Evolutionary conservation across 2,888 invertebrate genomes (phyloP).

Genomic region (Sinotaia quadrata): DNA sequence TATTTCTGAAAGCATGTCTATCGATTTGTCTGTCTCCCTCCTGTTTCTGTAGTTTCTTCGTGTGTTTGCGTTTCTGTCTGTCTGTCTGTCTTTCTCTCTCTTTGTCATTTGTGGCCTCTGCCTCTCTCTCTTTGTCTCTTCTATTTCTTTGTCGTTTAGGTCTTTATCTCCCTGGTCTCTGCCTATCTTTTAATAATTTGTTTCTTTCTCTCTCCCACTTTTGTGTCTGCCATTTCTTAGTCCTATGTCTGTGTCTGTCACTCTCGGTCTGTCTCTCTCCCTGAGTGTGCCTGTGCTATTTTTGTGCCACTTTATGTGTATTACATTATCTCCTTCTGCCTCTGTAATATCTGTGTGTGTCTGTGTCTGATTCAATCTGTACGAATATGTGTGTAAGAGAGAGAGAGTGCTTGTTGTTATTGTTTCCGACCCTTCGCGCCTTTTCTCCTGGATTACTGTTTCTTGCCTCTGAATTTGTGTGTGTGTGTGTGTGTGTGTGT

Average conservation of each 20-base stretch:
- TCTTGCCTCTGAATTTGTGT: background rate
- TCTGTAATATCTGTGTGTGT: no score
- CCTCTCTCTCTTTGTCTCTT: background rate
- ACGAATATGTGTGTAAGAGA: conserved; percentile 1
- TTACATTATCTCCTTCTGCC: no score
- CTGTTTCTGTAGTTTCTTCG: no score
- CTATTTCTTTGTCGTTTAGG: background rate
- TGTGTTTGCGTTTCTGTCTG: background rate
- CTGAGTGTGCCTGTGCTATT: background rate
- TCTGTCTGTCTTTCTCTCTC: background rate
- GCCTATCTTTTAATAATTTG: background rate
- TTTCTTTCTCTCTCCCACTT: background rate
- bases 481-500: background rate
- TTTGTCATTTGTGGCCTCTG: background rate
- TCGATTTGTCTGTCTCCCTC: no score
- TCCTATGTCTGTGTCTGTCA: background rate
- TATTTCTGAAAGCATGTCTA: no score
- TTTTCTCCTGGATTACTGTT: background rate
- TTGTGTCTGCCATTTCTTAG: background rate
- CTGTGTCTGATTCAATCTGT: no score
- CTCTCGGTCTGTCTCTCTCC: conserved; percentile 1
- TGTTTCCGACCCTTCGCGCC: no score
- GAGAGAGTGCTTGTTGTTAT: no score
- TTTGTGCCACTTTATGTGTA: no score
- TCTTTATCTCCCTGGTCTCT: background rate